phyloP scores from a whole-genome alignment of 2,797 vertebrate species.

The Phrynocephalus guinanensis region DNA sequence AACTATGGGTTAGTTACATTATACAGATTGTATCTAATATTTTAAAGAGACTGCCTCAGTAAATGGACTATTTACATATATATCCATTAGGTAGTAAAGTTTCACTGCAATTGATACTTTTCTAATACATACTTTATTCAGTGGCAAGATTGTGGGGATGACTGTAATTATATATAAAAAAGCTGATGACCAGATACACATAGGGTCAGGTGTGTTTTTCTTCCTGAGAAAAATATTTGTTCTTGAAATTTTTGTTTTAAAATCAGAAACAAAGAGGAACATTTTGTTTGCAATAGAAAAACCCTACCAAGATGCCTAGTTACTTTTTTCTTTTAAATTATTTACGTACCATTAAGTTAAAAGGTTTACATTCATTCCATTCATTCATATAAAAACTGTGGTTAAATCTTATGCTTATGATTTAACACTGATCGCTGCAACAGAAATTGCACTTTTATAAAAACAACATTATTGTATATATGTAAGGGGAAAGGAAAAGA shows the following conservation, averaged over 20 bases:
- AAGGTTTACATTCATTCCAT: constrained; percentile 87
- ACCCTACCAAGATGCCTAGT: constrained; percentile 78
- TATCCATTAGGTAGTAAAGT: constrained; percentile 86
- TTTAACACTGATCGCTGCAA: constrained; percentile 90
- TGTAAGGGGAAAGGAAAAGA: constrained; percentile 80
- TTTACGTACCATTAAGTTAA: constrained; percentile 91
- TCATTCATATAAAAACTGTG: constrained; percentile 82
- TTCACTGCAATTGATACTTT: constrained; percentile 71
- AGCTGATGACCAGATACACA: constrained; percentile 78
- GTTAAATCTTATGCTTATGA: constrained; percentile 88
- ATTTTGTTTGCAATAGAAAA: constrained; percentile 73
- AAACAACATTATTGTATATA: constrained; percentile 85
- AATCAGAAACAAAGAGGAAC: constrained; percentile 75
- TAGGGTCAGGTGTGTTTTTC: constrained; percentile 76
- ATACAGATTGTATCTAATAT: constrained; percentile 77
- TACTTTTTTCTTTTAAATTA: constrained; percentile 85
- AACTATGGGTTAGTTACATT: constrained; percentile 78
- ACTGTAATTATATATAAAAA: constrained; percentile 74
- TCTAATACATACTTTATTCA: constrained; percentile 74
- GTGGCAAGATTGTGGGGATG: constrained; percentile 74
- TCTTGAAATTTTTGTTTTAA: constrained; percentile 81
- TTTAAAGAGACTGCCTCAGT: constrained; percentile 72
- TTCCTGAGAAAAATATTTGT: constrained; percentile 90
- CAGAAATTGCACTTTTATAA: constrained; percentile 87
- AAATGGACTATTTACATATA: constrained; percentile 83